Base-by-base conservation (phyloP, 2,888 invertebrate species). In the Yponomeuta malinellus region DNA sequence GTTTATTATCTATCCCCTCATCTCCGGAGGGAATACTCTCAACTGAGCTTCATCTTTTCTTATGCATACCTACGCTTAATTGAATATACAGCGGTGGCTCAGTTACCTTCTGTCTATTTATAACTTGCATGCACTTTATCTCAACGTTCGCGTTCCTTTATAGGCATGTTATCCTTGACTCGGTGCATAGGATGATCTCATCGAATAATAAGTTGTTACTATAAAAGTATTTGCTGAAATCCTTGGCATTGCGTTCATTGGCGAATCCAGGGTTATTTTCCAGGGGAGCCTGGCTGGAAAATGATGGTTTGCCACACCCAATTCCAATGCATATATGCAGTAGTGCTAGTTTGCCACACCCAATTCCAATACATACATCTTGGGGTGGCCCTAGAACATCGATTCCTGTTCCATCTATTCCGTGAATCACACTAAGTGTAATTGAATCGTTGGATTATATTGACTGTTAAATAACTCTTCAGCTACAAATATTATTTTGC, bases 111-210 rank as follows among this genome's bases (percentile, higher is more conserved):
- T 37, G 37, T 5, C 37, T 67, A 67, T 67, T 66, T 67, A 67
- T 67, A 67, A 67, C 15, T 15, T n/a, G 33, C 33, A 43, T 43
- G 67, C 67, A 67, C 15, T 37, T n/a, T 37, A 37, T 43, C 67
- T 67, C 15, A 15, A 67, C 31, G 31, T 12, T 31, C 66, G 43
- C 43, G 43, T 43, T 43, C 33, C 37, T 33, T 67, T 67, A 67
- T 2, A 67, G 15, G 33, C 67, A n/a, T 12, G 43, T 43, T 43
- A 9, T 37, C 67, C 67, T 67, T 67, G 67, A n/a, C 37, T 64
- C 31, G 43, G n/a, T 67, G 67, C 67, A 67, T 8, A n/a, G 37
- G n/a, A 31, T 67, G 67, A 67, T 43, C 1, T 67, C 67, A 67
- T 67, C 43, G 12, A 37, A 37, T 43, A 37, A 1, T 12, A 65